These are phyloP conservation scores for Nomada ferruginata DNA, from an alignment of 2,888 invertebrate species.

Conservation along the genomic window DNA sequence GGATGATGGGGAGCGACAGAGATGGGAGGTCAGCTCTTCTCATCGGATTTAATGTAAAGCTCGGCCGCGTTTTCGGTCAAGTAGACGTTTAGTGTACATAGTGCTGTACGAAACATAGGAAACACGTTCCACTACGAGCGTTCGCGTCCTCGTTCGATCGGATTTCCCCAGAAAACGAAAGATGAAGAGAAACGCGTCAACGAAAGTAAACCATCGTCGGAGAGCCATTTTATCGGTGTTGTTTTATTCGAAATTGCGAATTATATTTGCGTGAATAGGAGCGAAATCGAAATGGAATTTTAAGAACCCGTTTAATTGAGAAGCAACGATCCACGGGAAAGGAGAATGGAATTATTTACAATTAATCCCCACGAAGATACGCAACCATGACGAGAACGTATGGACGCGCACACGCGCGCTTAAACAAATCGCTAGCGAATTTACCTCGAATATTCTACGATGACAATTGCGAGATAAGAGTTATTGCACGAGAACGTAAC, in stretches of 20 bases:
- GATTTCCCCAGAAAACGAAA: not conserved
- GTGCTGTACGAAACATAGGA: slow-evolving; percentile 69
- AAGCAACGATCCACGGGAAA: slow-evolving; percentile 15
- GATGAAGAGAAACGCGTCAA: not conserved
- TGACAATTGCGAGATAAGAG: slow-evolving; percentile 51
- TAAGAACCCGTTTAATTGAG: not conserved
- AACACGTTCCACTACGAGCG: slow-evolving; percentile 18
- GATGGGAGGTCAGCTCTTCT: slow-evolving; percentile 66
- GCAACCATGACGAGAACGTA: slow-evolving; percentile 28
- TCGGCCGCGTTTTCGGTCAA: slow-evolving; percentile 72
- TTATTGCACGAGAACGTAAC: slow-evolving; percentile 9
- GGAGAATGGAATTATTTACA: slow-evolving; percentile 45
- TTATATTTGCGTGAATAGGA: not conserved
- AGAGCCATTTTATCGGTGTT: slow-evolving; percentile 3
- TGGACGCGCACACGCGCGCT: not conserved
- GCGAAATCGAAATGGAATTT: not conserved
- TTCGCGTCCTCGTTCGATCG: slow-evolving; percentile 12
- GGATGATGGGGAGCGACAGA: not conserved
- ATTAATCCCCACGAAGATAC: slow-evolving; percentile 42
- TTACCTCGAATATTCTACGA: slow-evolving; percentile 37
- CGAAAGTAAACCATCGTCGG: not conserved
- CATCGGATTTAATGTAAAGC: slow-evolving; percentile 71
- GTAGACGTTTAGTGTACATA: slow-evolving; percentile 80
- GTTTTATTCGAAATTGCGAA: not conserved
- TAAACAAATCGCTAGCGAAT: slow-evolving; percentile 19